phyloP scores from a whole-genome alignment of 2,888 invertebrate genomes.

The Flexamia atlantica region DNA sequence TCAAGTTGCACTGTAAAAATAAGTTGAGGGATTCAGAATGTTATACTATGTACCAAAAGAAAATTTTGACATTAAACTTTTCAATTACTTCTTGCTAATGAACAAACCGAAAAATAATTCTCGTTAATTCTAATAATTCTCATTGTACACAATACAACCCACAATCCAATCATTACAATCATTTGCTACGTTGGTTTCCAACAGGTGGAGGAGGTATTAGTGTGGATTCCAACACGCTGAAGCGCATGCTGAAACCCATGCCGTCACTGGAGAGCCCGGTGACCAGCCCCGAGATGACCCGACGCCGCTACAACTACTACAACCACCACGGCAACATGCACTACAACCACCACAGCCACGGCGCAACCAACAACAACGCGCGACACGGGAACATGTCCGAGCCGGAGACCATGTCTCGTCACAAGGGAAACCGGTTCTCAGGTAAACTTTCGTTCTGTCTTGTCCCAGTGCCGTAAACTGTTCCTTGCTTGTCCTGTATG shows the following conservation, averaged over 20 bases:
- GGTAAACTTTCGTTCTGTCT: constrained; percentile 73
- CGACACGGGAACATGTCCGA: constrained; percentile 77
- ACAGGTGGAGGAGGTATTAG: constrained; percentile 71
- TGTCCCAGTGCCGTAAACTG: neutral
- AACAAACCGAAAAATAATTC: no score
- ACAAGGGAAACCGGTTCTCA: constrained; percentile 81
- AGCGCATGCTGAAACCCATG: constrained; percentile 96
- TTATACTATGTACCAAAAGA: no score
- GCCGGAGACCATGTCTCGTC: constrained; percentile 77
- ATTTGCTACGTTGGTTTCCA: no score
- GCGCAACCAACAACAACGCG: constrained; percentile 77
- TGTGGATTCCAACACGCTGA: constrained; percentile 91
- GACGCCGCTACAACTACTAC: constrained; percentile 82
- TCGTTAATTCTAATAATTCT: no score
- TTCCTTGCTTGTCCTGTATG: neutral
- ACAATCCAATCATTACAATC: no score
- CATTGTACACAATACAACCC: no score
- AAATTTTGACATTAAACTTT: no score
- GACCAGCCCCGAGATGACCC: constrained; percentile 94
- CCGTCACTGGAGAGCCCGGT: constrained; percentile 93
- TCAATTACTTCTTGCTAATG: no score
- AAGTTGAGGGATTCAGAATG: no score
- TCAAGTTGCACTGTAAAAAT: no score
- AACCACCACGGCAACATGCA: constrained; percentile 75
- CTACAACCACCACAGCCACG: constrained; percentile 77